phyloP scores from a whole-genome alignment of 1,140 invertebrate species.

The Leptonema lineaticorne region DNA sequence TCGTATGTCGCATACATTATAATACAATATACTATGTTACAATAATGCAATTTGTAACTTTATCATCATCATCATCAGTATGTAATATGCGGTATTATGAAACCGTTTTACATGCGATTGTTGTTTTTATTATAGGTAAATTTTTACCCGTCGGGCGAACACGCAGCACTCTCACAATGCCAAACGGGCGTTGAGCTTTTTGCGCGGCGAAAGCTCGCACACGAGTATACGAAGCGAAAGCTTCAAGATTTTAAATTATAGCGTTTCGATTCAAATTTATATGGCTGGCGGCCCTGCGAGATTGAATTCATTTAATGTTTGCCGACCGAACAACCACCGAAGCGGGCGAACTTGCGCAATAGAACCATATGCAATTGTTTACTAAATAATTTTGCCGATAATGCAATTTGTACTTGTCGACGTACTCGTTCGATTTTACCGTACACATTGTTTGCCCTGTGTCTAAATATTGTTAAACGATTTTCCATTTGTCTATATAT shows the following conservation, averaged over 20 bases:
- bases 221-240: slow-evolving; percentile 14
- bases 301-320: slow-evolving; percentile 29
- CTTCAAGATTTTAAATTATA: slow-evolving; percentile 12
- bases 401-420: not conserved
- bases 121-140: slow-evolving; percentile 16
- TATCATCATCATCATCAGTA: too few species aligned
- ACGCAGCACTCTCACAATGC: not conserved
- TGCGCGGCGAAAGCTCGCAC: slow-evolving; percentile 6
- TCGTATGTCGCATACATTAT: too few species aligned
- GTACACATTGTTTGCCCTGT: too few species aligned
- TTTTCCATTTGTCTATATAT: too few species aligned
- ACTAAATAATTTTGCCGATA: not conserved
- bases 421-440: not conserved
- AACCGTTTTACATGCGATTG: not conserved
- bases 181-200: slow-evolving; percentile 4
- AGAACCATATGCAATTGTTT: slow-evolving; percentile 17
- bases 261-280: slow-evolving; percentile 19
- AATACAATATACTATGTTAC: too few species aligned
- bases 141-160: slow-evolving; percentile 10
- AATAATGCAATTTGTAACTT: too few species aligned
- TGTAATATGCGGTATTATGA: too few species aligned
- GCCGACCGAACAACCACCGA: slow-evolving; percentile 9
- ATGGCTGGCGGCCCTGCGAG: slow-evolving; percentile 17
- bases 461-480: too few species aligned
- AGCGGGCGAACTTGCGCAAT: slow-evolving; percentile 13